phyloP scores from a whole-genome alignment of 1,140 invertebrate species.

The Luehdorfia chinensis region DNA sequence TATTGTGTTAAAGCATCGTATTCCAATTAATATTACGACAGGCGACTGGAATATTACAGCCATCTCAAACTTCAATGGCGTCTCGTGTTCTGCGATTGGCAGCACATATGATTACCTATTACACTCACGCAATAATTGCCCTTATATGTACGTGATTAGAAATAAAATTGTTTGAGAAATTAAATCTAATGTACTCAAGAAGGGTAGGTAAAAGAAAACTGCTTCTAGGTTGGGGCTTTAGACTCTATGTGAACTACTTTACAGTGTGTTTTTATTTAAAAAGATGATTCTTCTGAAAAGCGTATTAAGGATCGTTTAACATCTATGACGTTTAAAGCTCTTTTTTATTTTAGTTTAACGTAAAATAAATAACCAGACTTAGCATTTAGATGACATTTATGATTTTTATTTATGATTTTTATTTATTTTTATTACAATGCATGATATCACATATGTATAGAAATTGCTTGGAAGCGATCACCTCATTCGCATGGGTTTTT shows the following conservation, averaged over 20 bases:
- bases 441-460: too few relatives aligned
- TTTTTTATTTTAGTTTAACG: not conserved
- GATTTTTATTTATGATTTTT: too few relatives aligned
- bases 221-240: not conserved
- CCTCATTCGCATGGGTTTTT: too few relatives aligned
- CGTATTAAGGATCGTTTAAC: slow-evolving; percentile 7
- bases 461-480: too few relatives aligned
- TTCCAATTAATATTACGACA: slow-evolving; percentile 16
- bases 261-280: too few relatives aligned
- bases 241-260: not conserved
- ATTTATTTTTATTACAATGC: too few relatives aligned
- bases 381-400: too few relatives aligned
- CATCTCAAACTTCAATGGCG: slow-evolving; percentile 16
- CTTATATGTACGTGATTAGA: slow-evolving; percentile 3
- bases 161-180: not conserved
- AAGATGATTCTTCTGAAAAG: not conserved
- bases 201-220: not conserved
- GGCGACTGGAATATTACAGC: slow-evolving; percentile 11
- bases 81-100: slow-evolving; percentile 12
- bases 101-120: slow-evolving; percentile 1
- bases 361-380: too few relatives aligned
- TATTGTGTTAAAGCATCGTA: slow-evolving; percentile 16
- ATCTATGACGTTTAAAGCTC: not conserved
- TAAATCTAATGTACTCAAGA: slow-evolving; percentile 1
- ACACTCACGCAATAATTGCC: not conserved